phyloP scores from a whole-genome alignment of 2,888 invertebrate genomes.

The Diaprepes abbreviatus region DNA sequence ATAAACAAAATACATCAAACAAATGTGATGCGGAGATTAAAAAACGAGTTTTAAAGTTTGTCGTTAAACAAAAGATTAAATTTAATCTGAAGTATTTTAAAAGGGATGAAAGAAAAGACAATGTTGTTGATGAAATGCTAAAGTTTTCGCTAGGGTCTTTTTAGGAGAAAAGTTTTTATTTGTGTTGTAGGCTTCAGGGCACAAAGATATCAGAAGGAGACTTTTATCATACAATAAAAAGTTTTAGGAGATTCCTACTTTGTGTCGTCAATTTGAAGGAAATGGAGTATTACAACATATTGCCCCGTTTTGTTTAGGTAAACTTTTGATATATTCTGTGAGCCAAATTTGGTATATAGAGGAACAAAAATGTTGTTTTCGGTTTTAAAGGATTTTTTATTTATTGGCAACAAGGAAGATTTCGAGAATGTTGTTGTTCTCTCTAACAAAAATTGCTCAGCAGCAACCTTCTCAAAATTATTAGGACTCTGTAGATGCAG shows the following conservation, averaged over 20 bases:
- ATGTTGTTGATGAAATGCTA: slow-evolving; percentile 28
- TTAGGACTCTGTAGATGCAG: too few relatives aligned
- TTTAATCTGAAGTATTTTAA: slow-evolving; percentile 28
- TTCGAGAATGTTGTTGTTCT: too few relatives aligned
- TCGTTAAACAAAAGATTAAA: slow-evolving; percentile 19
- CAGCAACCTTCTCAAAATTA: too few relatives aligned
- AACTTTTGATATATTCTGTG: slow-evolving; percentile 8
- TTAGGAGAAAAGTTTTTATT: slow-evolving; percentile 33
- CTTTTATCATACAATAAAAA: slow-evolving; percentile 43
- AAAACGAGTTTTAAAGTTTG: slow-evolving; percentile 8
- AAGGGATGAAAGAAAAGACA: slow-evolving; percentile 19
- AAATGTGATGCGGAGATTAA: too few relatives aligned
- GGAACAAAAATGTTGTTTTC: too few relatives aligned
- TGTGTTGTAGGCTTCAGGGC: slow-evolving; percentile 29
- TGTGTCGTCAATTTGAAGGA: slow-evolving; percentile 33
- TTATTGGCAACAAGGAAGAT: too few relatives aligned
- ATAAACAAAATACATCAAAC: too few relatives aligned
- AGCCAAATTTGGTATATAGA: too few relatives aligned
- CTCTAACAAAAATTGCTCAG: too few relatives aligned
- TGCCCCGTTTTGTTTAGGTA: slow-evolving; percentile 19
- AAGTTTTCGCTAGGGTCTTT: slow-evolving; percentile 25
- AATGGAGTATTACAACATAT: slow-evolving; percentile 28
- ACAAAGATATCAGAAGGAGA: slow-evolving; percentile 17
- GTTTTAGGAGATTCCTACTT: slow-evolving; percentile 28
- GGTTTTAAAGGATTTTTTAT: too few relatives aligned